Conservation (phyloP, 1,140 invertebrate genomes). For the Neodiprion virginianus region DNA sequence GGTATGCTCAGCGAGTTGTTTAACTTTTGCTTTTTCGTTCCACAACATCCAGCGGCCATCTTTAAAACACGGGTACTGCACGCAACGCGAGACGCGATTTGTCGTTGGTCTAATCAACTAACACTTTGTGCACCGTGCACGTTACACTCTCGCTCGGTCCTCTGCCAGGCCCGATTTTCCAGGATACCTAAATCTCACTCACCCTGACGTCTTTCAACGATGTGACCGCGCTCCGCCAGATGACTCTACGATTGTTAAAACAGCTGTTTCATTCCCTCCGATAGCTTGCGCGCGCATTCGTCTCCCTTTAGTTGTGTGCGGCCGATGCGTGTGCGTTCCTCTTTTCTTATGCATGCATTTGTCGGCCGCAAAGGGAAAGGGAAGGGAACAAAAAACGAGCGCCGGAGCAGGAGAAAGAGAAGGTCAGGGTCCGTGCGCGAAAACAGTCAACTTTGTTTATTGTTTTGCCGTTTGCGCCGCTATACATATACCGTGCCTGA, state of each 20-base stretch:
- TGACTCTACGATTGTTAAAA: constrained; percentile 9
- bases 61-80: constrained; percentile 27
- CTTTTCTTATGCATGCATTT: too few species aligned
- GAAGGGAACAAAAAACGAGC: neutral
- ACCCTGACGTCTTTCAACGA: neutral
- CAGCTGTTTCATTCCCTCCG: constrained; percentile 18
- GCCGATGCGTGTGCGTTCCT: too few species aligned
- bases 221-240: constrained; percentile 17
- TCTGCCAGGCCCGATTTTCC: too few species aligned
- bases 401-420: too few species aligned
- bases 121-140: too few species aligned
- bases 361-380: neutral
- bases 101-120: too few species aligned
- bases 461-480: too few species aligned
- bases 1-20: constrained; percentile 72
- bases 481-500: too few species aligned
- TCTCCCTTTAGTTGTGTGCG: neutral
- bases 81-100: neutral
- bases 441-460: too few species aligned
- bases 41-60: constrained; percentile 89
- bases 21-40: constrained; percentile 87
- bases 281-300: neutral
- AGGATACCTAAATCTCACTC: neutral
- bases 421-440: too few species aligned
- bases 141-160: too few species aligned